Conservation (phyloP, 2,113 vertebrate genomes). For the Tetraodon nigroviridis region DNA sequence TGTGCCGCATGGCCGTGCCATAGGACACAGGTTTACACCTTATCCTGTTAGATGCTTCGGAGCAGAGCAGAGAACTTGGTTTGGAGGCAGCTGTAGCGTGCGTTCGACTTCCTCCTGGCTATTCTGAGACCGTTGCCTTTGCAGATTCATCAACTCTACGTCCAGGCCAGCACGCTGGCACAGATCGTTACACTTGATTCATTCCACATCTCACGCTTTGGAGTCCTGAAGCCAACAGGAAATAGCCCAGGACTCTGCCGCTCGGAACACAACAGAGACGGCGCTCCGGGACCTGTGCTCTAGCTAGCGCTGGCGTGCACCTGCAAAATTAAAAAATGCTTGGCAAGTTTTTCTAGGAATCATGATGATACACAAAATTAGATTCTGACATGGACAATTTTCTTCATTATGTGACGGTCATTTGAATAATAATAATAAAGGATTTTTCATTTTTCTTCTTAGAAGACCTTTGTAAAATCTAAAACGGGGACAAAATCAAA, state of each 20-base stretch:
- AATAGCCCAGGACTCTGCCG: slow-evolving; percentile 49
- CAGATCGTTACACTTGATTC: slow-evolving; percentile 16
- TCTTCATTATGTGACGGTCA: neutral
- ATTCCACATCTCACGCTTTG: slow-evolving; percentile 6
- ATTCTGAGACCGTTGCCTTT: slow-evolving; percentile 18
- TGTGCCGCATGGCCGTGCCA: slow-evolving; percentile 21
- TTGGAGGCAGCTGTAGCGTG: slow-evolving; percentile 9
- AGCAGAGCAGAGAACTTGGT: slow-evolving; percentile 3
- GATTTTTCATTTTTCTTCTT: neutral
- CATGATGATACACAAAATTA: neutral
- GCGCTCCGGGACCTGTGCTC: neutral
- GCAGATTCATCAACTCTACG: slow-evolving; percentile 10
- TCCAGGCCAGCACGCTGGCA: slow-evolving; percentile 11
- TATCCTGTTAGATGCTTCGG: neutral
- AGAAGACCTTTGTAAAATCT: neutral
- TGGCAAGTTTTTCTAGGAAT: neutral
- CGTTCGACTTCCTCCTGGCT: neutral
- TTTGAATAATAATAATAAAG: neutral
- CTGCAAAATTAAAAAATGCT: neutral
- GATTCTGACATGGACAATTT: too few species aligned
- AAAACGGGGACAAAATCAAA: neutral
- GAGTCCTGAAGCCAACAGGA: slow-evolving; percentile 62
- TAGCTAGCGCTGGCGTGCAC: slow-evolving; percentile 5
- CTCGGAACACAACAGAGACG: slow-evolving; percentile 16
- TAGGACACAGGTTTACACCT: neutral